Evolutionary conservation across 2,113 vertebrate genomes (phyloP).

Genomic region (sheep (Ovis aries)): DNA sequence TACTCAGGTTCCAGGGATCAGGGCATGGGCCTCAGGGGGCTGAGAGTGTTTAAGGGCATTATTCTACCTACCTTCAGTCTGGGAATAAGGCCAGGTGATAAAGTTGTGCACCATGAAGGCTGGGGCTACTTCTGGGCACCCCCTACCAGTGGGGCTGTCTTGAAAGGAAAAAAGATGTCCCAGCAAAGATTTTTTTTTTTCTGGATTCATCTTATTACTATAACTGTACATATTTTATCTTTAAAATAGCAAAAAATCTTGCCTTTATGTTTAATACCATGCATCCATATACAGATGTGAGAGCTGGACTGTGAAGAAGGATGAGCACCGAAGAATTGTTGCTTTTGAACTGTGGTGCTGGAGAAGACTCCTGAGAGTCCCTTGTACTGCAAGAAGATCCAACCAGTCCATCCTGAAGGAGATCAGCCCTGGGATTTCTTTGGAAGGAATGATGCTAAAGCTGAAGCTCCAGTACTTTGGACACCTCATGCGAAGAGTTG

Average conservation of each 20-base stretch:
- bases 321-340: too few relatives aligned
- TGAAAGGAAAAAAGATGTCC: neutral
- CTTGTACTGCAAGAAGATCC: too few relatives aligned
- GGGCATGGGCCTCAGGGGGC: neutral
- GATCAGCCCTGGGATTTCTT: too few relatives aligned
- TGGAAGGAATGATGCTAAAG: too few relatives aligned
- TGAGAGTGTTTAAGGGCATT: neutral
- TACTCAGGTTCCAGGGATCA: neutral
- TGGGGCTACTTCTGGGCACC: neutral
- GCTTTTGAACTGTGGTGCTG: too few relatives aligned
- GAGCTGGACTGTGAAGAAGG: too few relatives aligned
- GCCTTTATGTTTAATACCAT: neutral
- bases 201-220: neutral
- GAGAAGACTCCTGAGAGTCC: too few relatives aligned
- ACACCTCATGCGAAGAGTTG: too few relatives aligned
- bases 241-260: neutral
- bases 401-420: too few relatives aligned
- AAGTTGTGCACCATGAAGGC: rapidly evolving
- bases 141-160: too few relatives aligned
- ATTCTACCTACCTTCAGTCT: neutral
- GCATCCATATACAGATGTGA: neutral
- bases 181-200: neutral
- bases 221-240: neutral
- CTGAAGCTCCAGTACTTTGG: too few relatives aligned
- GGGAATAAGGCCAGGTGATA: neutral